A percentile compares a stretch with the other conserved stretches of the same genome.
phyloP scores from a whole-genome alignment of 2,797 vertebrate species.

The Protonibea diacanthus region DNA sequence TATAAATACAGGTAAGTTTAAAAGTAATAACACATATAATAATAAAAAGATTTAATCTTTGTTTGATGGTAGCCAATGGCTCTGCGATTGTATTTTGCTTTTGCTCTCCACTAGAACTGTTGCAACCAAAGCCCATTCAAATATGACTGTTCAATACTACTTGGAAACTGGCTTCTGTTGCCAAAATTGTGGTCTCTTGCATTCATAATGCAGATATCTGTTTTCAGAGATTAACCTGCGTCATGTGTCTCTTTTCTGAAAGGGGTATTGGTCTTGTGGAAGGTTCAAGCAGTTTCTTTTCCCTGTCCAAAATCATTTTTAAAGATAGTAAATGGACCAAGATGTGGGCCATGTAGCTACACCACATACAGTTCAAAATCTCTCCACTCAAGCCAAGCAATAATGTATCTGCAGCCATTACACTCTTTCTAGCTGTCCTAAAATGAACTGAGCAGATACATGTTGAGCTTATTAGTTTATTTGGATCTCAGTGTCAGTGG shows the following conservation, averaged over 20 bases:
- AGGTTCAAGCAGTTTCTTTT: background rate
- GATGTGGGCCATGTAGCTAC: background rate
- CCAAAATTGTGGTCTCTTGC: no score
- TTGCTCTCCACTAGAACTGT: no score
- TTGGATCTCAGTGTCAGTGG: constrained; percentile 9
- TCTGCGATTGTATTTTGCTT: no score
- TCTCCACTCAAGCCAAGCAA: background rate
- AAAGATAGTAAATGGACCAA: constrained; percentile 7
- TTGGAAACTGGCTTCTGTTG: no score
- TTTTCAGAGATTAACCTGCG: no score
- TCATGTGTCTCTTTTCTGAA: background rate
- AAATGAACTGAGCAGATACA: constrained; percentile 25
- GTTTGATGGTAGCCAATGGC: no score
- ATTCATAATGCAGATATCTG: no score
- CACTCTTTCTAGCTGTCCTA: constrained; percentile 8
- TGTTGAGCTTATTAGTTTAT: constrained; percentile 26
- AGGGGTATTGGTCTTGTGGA: background rate
- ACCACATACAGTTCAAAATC: background rate
- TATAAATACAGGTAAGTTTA: no score
- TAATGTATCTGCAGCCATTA: constrained; percentile 14
- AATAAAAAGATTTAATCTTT: no score
- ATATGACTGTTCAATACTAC: no score
- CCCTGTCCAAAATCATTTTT: background rate
- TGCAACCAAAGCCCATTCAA: no score
- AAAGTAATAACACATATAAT: no score